Base-by-base conservation (phyloP, 2,797 vertebrate genomes). In the Helostoma temminkii region DNA sequence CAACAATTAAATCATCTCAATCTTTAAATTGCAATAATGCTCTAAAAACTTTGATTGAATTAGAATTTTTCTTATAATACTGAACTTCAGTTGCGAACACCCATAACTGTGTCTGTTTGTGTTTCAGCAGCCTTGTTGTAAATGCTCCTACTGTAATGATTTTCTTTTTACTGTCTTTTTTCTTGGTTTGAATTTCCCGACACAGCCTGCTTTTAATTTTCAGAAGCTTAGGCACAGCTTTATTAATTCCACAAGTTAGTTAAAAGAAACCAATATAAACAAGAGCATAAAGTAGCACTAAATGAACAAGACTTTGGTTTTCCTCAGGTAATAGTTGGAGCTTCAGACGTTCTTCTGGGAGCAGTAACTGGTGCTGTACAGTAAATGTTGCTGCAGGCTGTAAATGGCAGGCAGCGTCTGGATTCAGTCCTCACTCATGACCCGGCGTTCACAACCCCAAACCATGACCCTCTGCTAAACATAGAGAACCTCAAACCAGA, bases 401-500 rank as follows among this genome's bases (percentile, higher is more conserved):
- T 12, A 37, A 70, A 58, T 19, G 78, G 69, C 55, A 66, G 25
- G 49, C 72, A 32, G 73, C 32, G 36, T 52, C 73, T 78, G 80
- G 66, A 63, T 66, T 67, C 67, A 19, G 56, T 12, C 61, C 63
- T 71, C 58, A 54, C 66, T 72, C 42, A 18, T 81, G 80, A 85
- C 84, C 84, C 52, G 39, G 25, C 24, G 66, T 43, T 66, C 72
- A 66, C 50, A 66, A 74, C 66, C 68, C 84, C 78, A 77, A 85
- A 92, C 91, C 92, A 74, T 66, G 39, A 76, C 60, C 69, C 76
- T 68, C 71, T 48, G 78, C 93, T 92, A 91, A 93, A 93, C 87
- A 78, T 90, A 91, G 92, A 71, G 64, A 76, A 81, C 77, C 84
- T 86, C 83, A 83, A 83, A 86, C 82, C 90, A 89, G 86, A 91